Evolutionary conservation across 2,888 invertebrate genomes (phyloP), one percentile per base, ranked within the genome.

Genomic region (Cephalotes varians): DNA sequence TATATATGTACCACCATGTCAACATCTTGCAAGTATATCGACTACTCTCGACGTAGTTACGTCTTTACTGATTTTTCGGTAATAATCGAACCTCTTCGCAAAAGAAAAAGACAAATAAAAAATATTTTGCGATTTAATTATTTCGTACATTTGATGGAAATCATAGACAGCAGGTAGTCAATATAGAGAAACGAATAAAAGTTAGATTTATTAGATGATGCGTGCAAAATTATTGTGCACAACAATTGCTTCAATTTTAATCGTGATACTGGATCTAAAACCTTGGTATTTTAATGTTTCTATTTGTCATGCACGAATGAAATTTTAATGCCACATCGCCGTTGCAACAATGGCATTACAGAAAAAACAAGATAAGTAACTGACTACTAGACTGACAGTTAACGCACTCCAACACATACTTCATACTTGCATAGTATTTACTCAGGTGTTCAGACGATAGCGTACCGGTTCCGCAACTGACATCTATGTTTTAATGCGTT

Each of bases 381-480:
- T 81, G 82, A 84, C 79, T 77, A 56, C 15, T 44, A 25, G 71
- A 71, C 56, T 72, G 73, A 51, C 77, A 49, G 74, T 74, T 83
- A 77, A 54, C 64, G 72, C 88, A 83, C 64, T 87, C 74, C 18
- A n/a, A 15, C 47, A 47, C 51, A 28, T 81, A 62, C 58, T 88
- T 56, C 44, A 56, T 44, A 56, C 54, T 34, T 31, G 54, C 81
- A 49, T 47, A 56, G 12, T 87, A 83, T 87, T 87, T 87, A 64
- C 83, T 79, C 88, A 87, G 87, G 86, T 87, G 88, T 79, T 69
- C 80, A 69, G 73, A 31, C 65, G 65, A 21, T 80, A 65, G 74
- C 60, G 44, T 74, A 40, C 31, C 69, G 9, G 58, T 34, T 54
- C 47, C 47, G 37, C 49, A 25, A 76, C 76, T 60, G 31, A 49